Evolutionary conservation across 2,113 vertebrate genomes (phyloP), one percentile per base, ranked within the genome.

Genomic region (Herpailurus yagouaroundi): DNA sequence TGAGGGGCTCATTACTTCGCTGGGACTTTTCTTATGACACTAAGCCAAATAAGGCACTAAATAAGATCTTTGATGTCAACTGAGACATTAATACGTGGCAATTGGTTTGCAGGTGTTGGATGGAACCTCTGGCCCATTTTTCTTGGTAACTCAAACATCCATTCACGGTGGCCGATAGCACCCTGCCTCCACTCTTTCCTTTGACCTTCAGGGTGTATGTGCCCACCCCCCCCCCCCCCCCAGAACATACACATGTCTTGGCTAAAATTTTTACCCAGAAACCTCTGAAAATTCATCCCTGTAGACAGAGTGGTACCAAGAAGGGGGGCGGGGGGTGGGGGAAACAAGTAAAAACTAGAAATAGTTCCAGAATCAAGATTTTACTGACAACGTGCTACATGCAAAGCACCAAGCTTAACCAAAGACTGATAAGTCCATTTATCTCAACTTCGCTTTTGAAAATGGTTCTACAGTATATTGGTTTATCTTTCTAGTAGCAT

Each of bases 401-500:
- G 36, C 2, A 45, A 95, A 88, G 41, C 48, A 71, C n/a, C 21
- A 89, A 21, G 13, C 4, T 80, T 64, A 80, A 41, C 14, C 60
- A 45, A 68, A 74, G 48, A 52, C 5, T 36, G 31, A 38, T 31
- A 52, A 97, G 60, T n/a, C 15, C 36, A 86, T 50, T 71, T 82
- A 84, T 79, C 90, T 97, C 23, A 81, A 48, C 23, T 66, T 87
- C 33, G 27, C 27, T 94, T 89, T 95, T 57, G 71, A 89, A 84
- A 93, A 48, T 63, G 50, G 73, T 88, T 57, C 8, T 74, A 69
- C 94, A 64, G 29, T 31, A 4, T 55, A 36, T 36, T 57, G 36
- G 41, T 60, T 88, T 88, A 5, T 48, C 94, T 84, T 95, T 73
- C 29, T 86, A 33, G 36, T 38, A 38, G 14, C 33, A 25, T 92